A percentile compares a stretch with the other conserved stretches of the same genome.
phyloP scores from a whole-genome alignment of 2,113 vertebrate species.

The Syrmaticus mikado region DNA sequence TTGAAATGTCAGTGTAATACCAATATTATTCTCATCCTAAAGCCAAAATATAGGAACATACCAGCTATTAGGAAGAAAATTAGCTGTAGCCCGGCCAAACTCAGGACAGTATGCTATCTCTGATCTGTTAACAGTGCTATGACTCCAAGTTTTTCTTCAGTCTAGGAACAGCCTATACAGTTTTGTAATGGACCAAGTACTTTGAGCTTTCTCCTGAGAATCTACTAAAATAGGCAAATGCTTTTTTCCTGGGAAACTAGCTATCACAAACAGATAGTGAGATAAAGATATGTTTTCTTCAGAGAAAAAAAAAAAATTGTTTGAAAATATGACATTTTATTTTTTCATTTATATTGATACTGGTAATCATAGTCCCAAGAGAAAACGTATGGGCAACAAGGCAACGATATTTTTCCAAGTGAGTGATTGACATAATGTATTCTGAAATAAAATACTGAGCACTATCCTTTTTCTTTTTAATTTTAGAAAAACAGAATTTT shows the following conservation, averaged over 20 bases:
- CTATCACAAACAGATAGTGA: neutral
- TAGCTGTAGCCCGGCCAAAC: neutral
- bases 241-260: neutral
- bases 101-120: neutral
- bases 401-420: neutral
- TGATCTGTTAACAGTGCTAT: neutral
- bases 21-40: neutral
- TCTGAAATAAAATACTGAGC: neutral
- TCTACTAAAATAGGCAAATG: neutral
- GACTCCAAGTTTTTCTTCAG: neutral
- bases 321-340: neutral
- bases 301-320: neutral
- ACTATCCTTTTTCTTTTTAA: accelerated
- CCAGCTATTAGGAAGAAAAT: neutral
- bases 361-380: neutral
- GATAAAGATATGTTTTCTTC: neutral
- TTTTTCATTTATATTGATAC: neutral
- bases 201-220: neutral
- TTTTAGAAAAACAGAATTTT: neutral
- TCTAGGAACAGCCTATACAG: neutral
- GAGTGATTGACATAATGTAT: neutral
- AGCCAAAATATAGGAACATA: neutral
- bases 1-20: neutral
- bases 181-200: neutral
- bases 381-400: neutral